phyloP scores from a whole-genome alignment of 2,113 vertebrate genomes.

The Castor canadensis region DNA sequence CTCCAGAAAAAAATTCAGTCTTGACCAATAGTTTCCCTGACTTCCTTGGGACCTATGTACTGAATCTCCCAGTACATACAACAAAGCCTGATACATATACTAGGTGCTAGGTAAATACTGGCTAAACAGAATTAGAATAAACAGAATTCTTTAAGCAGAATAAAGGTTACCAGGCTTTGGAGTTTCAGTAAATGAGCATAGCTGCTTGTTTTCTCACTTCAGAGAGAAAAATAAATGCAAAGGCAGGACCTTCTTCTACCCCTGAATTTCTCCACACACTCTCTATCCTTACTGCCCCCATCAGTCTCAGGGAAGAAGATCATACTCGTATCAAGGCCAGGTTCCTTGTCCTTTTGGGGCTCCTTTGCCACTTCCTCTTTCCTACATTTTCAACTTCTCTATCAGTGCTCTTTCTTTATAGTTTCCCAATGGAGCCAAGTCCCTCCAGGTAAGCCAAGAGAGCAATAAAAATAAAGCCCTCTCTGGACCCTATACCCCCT shows the following conservation, averaged over 20 bases:
- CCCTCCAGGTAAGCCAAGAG: background rate
- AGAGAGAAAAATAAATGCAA: background rate
- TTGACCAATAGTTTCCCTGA: background rate
- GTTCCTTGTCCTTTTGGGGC: background rate
- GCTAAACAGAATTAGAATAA: conserved; percentile 25
- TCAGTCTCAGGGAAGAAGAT: background rate
- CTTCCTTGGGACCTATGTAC: background rate
- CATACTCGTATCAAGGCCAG: background rate
- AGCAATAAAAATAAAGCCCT: background rate
- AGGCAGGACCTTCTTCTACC: background rate
- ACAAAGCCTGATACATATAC: background rate
- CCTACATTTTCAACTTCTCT: background rate
- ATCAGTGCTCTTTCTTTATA: background rate
- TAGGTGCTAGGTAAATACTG: background rate
- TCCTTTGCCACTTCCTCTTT: background rate
- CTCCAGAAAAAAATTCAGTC: conserved; percentile 11
- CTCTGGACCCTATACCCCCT: accelerated
- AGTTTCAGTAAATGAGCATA: background rate
- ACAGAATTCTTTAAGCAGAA: background rate
- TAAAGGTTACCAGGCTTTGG: background rate
- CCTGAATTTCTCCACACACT: background rate
- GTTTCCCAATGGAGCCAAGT: background rate
- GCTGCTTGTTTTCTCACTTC: background rate
- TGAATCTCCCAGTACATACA: background rate
- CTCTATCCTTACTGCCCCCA: background rate